phyloP scores from a whole-genome alignment of 2,113 vertebrate genomes.

The Gallinago media region DNA sequence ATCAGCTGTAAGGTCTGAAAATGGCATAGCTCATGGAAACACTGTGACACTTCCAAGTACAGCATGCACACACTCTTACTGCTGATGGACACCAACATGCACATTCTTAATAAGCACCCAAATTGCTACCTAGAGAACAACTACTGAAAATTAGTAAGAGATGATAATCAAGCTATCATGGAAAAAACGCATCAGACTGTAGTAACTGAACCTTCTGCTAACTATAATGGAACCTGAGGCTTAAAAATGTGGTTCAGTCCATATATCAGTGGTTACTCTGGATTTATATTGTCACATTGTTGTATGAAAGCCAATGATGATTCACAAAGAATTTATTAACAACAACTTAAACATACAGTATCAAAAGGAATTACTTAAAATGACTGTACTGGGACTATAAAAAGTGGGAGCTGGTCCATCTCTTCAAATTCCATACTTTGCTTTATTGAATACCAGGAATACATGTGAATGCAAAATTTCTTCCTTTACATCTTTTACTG shows the following conservation, averaged over 20 bases:
- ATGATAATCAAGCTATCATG: background rate
- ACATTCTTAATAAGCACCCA: background rate
- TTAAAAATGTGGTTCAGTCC: background rate
- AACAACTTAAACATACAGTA: background rate
- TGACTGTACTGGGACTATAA: background rate
- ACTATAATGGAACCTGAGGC: background rate
- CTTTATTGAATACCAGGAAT: background rate
- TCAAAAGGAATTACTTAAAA: background rate
- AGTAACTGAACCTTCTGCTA: background rate
- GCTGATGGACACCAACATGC: background rate
- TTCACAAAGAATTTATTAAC: background rate
- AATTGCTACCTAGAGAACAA: background rate
- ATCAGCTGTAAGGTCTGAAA: background rate
- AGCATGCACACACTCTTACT: background rate
- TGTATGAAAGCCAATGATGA: background rate
- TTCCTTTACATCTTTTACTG: background rate
- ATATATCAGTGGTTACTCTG: background rate
- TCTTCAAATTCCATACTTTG: background rate
- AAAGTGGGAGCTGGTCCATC: background rate
- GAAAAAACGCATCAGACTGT: background rate
- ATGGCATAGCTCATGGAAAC: background rate
- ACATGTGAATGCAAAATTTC: background rate
- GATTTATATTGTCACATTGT: background rate
- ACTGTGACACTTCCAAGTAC: background rate
- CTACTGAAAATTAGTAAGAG: background rate